Base-by-base conservation (phyloP, 2,797 vertebrate species). In the Channallabes apus region DNA sequence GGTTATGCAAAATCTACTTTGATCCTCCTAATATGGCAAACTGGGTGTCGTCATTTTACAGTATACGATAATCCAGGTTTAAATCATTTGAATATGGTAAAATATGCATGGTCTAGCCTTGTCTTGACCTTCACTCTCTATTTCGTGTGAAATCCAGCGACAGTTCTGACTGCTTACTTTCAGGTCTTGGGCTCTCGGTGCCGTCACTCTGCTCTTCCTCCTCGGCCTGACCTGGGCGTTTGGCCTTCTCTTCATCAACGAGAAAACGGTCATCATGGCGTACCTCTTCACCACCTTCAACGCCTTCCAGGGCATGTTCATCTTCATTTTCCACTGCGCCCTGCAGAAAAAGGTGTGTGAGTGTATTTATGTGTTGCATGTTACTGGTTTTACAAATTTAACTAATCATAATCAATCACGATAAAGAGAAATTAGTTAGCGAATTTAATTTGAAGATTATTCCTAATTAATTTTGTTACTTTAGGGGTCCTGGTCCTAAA, bases 241-340 rank as follows among this genome's bases (percentile, higher is more conserved):
- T 0, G 96, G 97, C 81, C 96, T 98, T 82, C 95, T 98, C 84
- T 98, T 97, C 86, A 97, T 98, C 90, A 98, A 97, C 32, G 97
- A 97, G 91, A 97, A 97, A 89, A 97, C 95, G 0, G 94, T 98
- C 46, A 97, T 98, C 90, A 95, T 97, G 95, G 97, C 97, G 38
- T 98, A 98, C 90, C 96, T 98, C 90, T 98, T 98, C 92, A 98
- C 97, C 88, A 98, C 97, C 90, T 98, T 98, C 94, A 98, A 98
- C 1, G 97, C 97, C 89, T 97, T 98, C 93, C 97, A 98, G 93
- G 97, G 97, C 89, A 96, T 98, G 94, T 98, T 98, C 94, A 97
- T 98, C 93, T 98, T 97, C 61, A 96, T 98, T 90, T 98, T 98
- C 94, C 97, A 98, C 94, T 98, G 97, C 88, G 97, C 97, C 72